phyloP scores from a whole-genome alignment of 2,113 vertebrate species.

The Megatriorchis doriae region DNA sequence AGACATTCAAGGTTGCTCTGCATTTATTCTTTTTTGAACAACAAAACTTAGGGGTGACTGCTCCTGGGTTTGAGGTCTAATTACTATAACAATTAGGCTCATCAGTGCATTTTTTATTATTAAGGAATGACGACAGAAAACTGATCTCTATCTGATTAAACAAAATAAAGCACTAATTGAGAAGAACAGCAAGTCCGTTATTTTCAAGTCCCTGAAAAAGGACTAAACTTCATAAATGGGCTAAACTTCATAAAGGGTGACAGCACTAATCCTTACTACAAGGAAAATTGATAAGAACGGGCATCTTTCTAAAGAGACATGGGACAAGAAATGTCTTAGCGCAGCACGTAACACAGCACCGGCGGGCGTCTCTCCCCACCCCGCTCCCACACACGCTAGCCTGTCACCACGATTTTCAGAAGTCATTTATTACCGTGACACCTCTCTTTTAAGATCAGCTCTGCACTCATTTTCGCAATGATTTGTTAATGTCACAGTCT shows the following conservation, averaged over 20 bases:
- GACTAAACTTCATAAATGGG: background rate
- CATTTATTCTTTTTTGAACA: constrained; percentile 10
- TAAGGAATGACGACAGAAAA: background rate
- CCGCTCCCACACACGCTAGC: background rate
- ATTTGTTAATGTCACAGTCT: background rate
- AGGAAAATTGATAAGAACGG: background rate
- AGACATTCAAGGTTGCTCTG: constrained; percentile 28
- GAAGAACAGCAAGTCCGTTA: background rate
- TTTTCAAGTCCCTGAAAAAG: background rate
- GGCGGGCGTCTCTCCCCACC: background rate
- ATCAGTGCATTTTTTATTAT: constrained; percentile 18
- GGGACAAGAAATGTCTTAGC: background rate
- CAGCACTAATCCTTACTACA: background rate
- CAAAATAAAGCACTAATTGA: constrained; percentile 20
- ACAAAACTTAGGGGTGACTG: constrained; percentile 20
- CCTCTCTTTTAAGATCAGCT: background rate
- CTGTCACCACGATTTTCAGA: background rate
- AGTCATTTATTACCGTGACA: background rate
- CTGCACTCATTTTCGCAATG: background rate
- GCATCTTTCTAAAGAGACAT: background rate
- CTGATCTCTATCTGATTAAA: constrained; percentile 6
- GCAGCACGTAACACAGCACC: fast-evolving
- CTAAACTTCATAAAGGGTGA: background rate
- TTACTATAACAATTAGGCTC: constrained; percentile 13
- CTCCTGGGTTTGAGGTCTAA: constrained; percentile 22